Evolutionary conservation across 2,797 vertebrate species (phyloP).

Genomic region (Vultur gryphus): DNA sequence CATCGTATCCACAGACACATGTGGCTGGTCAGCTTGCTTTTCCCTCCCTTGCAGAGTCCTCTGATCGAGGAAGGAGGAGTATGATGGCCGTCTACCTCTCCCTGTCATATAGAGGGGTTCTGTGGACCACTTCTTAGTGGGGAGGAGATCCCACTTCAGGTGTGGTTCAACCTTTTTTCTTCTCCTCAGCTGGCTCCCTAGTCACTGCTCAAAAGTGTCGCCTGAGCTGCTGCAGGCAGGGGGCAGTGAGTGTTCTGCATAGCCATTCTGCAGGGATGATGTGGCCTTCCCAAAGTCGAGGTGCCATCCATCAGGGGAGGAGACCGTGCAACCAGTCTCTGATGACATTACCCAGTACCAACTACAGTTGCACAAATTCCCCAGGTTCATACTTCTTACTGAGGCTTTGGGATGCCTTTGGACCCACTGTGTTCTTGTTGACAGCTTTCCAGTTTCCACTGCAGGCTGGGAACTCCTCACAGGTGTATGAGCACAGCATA

Average conservation of each 20-base stretch:
- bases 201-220: neutral
- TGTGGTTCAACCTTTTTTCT: neutral
- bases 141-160: neutral
- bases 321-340: neutral
- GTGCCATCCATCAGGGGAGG: neutral
- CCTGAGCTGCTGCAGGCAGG: neutral
- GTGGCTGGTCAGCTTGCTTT: neutral
- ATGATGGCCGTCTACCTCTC: neutral
- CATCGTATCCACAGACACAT: neutral
- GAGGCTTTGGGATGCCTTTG: neutral
- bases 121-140: neutral
- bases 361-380: neutral
- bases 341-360: neutral
- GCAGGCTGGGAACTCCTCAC: neutral
- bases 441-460: neutral
- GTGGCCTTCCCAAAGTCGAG: neutral
- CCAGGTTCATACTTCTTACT: neutral
- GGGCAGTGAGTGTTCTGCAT: neutral
- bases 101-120: neutral
- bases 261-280: neutral
- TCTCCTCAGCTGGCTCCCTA: neutral
- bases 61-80: neutral
- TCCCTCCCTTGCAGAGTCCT: neutral
- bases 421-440: neutral
- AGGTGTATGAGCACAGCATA: neutral